Evolutionary conservation across 2,888 invertebrate species (phyloP).

Genomic region (Neoaliturus tenellus): DNA sequence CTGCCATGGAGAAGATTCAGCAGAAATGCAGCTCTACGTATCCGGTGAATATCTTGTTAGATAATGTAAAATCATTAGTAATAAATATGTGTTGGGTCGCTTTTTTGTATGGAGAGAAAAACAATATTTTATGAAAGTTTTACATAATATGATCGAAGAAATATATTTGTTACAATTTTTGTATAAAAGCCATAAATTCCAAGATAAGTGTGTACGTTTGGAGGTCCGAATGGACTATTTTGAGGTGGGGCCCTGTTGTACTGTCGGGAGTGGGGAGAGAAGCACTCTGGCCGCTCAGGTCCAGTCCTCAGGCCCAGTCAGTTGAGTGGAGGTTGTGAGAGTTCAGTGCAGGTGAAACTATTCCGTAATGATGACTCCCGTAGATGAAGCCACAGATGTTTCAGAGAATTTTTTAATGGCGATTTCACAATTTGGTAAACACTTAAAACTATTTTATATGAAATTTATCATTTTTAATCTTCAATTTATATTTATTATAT

Average conservation of each 20-base stretch:
- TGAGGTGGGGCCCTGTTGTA: background rate
- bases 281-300: background rate
- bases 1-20: conserved; percentile 96
- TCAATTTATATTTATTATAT: conserved; percentile 1
- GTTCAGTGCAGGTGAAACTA: background rate
- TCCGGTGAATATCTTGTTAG: no score
- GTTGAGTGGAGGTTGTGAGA: background rate
- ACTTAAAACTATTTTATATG: background rate
- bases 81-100: no score
- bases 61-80: no score
- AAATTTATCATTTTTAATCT: background rate
- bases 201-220: no score
- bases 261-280: background rate
- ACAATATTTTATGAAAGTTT: no score
- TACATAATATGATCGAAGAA: no score
- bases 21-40: conserved; percentile 97
- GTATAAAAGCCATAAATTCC: no score
- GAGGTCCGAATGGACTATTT: background rate
- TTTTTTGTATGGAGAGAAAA: no score
- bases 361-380: background rate
- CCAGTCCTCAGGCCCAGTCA: background rate
- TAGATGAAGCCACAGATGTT: background rate
- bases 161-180: no score
- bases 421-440: conserved; percentile 5
- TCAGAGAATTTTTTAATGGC: conserved; percentile 33